phyloP scores from a whole-genome alignment of 2,113 vertebrate genomes.

The Malurus cyaneus region DNA sequence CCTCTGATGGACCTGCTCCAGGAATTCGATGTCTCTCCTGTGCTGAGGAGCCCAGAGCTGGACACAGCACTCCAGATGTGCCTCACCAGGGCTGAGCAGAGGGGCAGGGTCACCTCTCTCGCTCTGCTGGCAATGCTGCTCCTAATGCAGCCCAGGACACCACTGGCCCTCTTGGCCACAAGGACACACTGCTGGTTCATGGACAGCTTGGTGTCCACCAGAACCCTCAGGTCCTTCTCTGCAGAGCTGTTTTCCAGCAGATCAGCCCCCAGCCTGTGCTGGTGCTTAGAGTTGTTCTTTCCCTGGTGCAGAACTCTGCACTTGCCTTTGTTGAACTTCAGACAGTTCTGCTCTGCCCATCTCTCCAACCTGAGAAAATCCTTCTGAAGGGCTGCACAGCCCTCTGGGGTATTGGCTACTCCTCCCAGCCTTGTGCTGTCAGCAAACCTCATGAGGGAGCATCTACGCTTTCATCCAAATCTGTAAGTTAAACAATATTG shows the following conservation, averaged over 20 bases:
- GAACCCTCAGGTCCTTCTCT: not conserved
- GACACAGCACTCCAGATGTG: not conserved
- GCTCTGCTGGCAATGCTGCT: no score
- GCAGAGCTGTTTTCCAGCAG: not conserved
- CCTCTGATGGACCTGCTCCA: not conserved
- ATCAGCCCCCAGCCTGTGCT: rapidly evolving
- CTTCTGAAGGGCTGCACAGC: not conserved
- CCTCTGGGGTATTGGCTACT: not conserved
- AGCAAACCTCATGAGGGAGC: not conserved
- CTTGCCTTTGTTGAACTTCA: not conserved
- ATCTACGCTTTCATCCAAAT: not conserved
- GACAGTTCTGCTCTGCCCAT: not conserved
- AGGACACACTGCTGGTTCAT: not conserved
- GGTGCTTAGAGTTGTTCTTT: not conserved
- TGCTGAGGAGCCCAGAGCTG: not conserved
- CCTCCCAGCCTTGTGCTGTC: not conserved
- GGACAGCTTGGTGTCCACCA: not conserved
- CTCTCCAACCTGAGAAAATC: not conserved
- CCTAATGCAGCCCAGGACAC: no score
- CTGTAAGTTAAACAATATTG: not conserved
- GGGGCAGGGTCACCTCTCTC: not conserved
- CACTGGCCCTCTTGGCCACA: rapidly evolving
- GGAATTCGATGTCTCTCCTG: not conserved
- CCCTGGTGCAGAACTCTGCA: not conserved
- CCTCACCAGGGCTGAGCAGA: not conserved